Evolutionary conservation across 2,113 vertebrate genomes (phyloP).

Genomic region (Anolis sagrei): DNA sequence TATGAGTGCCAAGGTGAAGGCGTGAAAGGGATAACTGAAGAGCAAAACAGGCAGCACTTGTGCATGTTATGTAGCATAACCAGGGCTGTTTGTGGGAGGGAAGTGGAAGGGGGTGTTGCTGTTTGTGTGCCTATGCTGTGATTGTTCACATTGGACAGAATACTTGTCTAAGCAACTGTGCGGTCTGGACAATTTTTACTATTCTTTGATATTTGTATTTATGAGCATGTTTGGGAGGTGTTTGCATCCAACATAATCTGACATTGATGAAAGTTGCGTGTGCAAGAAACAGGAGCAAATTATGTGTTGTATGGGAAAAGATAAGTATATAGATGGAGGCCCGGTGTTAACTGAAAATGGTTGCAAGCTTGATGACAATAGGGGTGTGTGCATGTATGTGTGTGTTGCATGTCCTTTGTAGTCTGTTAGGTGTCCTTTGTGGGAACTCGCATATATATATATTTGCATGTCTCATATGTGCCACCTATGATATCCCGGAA

Average conservation of each 20-base stretch:
- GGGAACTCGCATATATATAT: background rate
- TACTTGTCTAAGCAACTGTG: background rate
- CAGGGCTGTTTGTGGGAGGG: background rate
- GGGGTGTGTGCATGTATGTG: background rate
- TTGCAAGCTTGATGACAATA: background rate
- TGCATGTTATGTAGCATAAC: background rate
- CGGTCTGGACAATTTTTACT: background rate
- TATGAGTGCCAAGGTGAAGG: background rate
- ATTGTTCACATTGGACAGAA: background rate
- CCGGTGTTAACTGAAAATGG: background rate
- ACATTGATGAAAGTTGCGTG: background rate
- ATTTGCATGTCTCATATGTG: background rate
- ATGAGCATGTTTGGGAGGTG: background rate
- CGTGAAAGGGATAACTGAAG: background rate
- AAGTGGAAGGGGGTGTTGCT: background rate
- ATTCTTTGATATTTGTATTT: background rate
- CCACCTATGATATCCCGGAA: background rate
- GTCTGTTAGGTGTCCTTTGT: background rate
- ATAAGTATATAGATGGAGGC: background rate
- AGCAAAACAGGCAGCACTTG: background rate
- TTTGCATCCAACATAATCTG: background rate
- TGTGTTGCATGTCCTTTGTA: background rate
- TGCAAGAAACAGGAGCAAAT: too few relatives aligned
- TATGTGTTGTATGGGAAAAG: background rate
- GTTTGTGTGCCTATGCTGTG: background rate